Evolutionary conservation across 2,888 invertebrate genomes (phyloP).

Genomic region (Oxycera nigricornis): DNA sequence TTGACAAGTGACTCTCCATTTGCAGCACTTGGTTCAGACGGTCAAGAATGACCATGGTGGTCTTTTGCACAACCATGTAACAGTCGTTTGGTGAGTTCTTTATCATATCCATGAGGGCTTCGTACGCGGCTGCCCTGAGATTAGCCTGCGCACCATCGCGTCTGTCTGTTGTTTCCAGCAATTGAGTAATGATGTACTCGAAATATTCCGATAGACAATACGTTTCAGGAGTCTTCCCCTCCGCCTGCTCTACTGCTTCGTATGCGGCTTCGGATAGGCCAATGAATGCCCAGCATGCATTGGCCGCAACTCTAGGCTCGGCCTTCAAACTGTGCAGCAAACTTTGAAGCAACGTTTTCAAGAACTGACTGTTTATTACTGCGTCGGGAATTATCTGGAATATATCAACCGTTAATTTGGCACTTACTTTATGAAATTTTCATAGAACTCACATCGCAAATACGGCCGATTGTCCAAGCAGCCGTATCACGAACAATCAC

Average conservation of each 20-base stretch:
- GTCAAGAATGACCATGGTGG: conserved; percentile 95
- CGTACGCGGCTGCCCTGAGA: conserved; percentile 95
- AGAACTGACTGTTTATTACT: conserved; percentile 84
- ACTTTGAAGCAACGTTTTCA: conserved; percentile 82
- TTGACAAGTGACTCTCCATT: conserved; percentile 90
- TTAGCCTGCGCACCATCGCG: conserved; percentile 93
- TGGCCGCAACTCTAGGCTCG: conserved; percentile 95
- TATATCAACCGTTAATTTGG: background rate
- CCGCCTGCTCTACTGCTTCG: conserved; percentile 77
- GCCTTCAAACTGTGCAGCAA: conserved; percentile 86
- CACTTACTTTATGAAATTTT: background rate
- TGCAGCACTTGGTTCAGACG: conserved; percentile 92
- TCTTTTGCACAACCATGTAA: conserved; percentile 94
- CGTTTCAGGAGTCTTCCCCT: conserved; percentile 78
- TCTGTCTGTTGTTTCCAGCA: conserved; percentile 94
- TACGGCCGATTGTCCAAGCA: conserved; percentile 97
- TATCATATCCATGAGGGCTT: conserved; percentile 99
- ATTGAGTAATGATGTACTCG: conserved; percentile 88
- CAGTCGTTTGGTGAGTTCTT: conserved; percentile 98
- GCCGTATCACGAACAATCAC: conserved; percentile 96
- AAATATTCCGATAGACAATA: conserved; percentile 94
- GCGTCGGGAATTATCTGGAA: conserved; percentile 83
- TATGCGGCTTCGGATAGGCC: conserved; percentile 96
- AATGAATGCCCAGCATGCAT: conserved; percentile 99
- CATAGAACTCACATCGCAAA: conserved; percentile 79